Conservation (phyloP, 2,113 vertebrate genomes). For the Entelurus aequoreus region DNA sequence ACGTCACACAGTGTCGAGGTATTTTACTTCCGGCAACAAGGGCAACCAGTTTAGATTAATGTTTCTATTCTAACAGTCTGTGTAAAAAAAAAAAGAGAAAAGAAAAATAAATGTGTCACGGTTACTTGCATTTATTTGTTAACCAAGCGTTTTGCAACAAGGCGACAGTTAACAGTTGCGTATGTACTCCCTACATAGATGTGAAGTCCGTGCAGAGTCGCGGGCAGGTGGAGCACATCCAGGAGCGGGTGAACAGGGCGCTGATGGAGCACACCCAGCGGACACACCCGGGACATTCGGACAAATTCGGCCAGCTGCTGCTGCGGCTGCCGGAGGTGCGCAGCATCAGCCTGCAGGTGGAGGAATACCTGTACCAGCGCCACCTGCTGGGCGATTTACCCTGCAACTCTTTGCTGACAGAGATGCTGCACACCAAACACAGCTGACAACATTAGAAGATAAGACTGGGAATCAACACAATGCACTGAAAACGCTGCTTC, state of each 20-base stretch:
- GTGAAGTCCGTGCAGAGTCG: constrained; percentile 71
- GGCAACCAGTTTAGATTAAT: too few species aligned
- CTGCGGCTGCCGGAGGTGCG: constrained; percentile 76
- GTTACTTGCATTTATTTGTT: too few species aligned
- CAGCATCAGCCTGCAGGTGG: constrained; percentile 76
- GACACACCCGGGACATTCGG: constrained; percentile 64
- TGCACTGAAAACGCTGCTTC: background rate
- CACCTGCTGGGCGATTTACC: constrained; percentile 78
- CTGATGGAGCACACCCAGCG: constrained; percentile 75
- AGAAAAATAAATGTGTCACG: too few species aligned
- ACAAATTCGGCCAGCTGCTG: constrained; percentile 78
- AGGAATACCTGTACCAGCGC: constrained; percentile 79
- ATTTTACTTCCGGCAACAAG: too few species aligned
- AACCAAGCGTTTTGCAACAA: too few species aligned
- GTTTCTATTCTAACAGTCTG: too few species aligned
- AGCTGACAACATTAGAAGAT: constrained; percentile 40
- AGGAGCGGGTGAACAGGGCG: constrained; percentile 74
- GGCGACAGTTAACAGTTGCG: too few species aligned
- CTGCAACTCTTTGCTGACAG: constrained; percentile 76
- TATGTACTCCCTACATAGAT: constrained; percentile 47
- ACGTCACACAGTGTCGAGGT: too few species aligned
- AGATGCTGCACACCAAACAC: constrained; percentile 79
- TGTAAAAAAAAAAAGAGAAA: too few species aligned
- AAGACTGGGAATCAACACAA: background rate
- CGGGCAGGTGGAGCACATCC: constrained; percentile 72